Evolutionary conservation across 1,140 invertebrate genomes (phyloP), one percentile per base, ranked within the genome.

Genomic region (Drosophila sproati): DNA sequence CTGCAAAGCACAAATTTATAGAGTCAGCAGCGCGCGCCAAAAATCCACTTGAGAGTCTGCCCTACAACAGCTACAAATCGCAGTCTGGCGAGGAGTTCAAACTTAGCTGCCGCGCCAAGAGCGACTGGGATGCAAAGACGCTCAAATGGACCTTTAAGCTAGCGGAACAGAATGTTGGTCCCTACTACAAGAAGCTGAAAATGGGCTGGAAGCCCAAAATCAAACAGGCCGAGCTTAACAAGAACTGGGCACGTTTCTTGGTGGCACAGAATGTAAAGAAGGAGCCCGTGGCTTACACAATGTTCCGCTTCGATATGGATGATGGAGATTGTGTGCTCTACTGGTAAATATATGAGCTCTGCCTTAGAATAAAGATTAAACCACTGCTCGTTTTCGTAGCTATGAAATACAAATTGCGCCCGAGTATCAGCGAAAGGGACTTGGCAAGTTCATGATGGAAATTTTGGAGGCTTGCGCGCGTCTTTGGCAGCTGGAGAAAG

Each of bases 271-370:
- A 90, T 32, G 81, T 94, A 28, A 90, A 93, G 2, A 92, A 92
- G 8, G 72, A 93, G 75, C 94, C 94, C 31, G 93, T 96, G 34
- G 96, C 94, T 0, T 96, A 96, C 90, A 94, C 95, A 29, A 96
- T 97, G 93, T 98, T 97, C 90, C 93, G 96, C 70, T 98, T 97
- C 93, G 97, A 97, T 88, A 93, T 97, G 77, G 97, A 98, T 91
- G 94, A 95, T 89, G 95, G 94, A 0, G 92, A 95, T 39, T 95
- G 96, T 93, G 96, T 98, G 37, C 88, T 97, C 5, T 98, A 98
- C 92, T 97, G 96, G 96, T 96, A 93, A 92, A 39, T 70, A 39
- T 20, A 45, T 5, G 1, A 10, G 5, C 34, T n/a, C 20, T 6
- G 5, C 3, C 20, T 20, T 20, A 20, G 20, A 32, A 2, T 6